A percentile compares a stretch with the other conserved stretches of the same genome.
Evolutionary conservation across 92 coral and sea anemone species (phyloP).

Genomic region (Montipora capitata): DNA sequence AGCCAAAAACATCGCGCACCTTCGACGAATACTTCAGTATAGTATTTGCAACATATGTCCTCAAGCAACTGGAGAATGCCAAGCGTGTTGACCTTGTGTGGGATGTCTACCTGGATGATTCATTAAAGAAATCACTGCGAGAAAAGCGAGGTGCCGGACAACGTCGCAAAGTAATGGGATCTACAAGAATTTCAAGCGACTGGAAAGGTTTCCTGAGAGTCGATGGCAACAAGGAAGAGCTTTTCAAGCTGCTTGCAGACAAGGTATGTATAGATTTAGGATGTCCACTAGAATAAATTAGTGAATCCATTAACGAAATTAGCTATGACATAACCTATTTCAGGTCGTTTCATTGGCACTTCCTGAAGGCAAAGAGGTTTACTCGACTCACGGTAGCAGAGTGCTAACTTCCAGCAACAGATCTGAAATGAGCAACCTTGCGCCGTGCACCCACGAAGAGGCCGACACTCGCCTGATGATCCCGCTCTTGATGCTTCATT

Average conservation of each 20-base stretch:
- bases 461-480: constrained; percentile 86
- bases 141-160: constrained; percentile 84
- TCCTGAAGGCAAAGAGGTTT: constrained; percentile 80
- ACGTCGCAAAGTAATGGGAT: constrained; percentile 78
- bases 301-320: constrained; percentile 35
- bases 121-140: constrained; percentile 77
- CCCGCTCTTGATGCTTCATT: constrained; percentile 64
- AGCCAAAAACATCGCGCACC: constrained; percentile 77
- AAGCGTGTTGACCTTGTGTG: constrained; percentile 80
- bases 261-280: constrained; percentile 63
- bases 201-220: constrained; percentile 85
- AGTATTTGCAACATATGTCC: constrained; percentile 78
- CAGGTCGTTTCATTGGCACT: constrained; percentile 71
- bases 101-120: constrained; percentile 75
- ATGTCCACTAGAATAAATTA: constrained; percentile 39
- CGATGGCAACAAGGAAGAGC: constrained; percentile 66
- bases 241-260: constrained; percentile 64
- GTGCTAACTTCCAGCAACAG: constrained; percentile 55
- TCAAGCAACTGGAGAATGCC: constrained; percentile 74
- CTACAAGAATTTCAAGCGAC: constrained; percentile 71
- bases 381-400: constrained; percentile 66
- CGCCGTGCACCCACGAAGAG: constrained; percentile 66
- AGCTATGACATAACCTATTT: constrained; percentile 52
- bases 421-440: constrained; percentile 51
- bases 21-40: constrained; percentile 79